Conservation (phyloP, 2,797 vertebrate genomes). For the Chloroceryle inda region DNA sequence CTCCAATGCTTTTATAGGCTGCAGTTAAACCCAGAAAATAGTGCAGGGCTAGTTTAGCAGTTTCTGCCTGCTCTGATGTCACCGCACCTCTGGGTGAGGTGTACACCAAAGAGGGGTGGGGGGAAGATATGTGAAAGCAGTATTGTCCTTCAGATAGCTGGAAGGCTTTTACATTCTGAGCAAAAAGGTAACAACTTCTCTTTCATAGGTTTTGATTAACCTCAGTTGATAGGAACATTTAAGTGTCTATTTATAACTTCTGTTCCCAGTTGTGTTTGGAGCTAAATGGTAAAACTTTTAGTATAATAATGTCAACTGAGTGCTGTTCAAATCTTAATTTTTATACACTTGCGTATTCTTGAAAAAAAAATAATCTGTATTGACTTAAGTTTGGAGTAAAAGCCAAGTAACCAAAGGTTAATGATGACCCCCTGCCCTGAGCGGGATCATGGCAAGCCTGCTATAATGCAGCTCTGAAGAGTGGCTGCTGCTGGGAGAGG, state of each 20-base stretch:
- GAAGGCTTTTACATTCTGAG: neutral
- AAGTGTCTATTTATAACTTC: neutral
- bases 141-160: neutral
- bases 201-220: slow-evolving; percentile 21
- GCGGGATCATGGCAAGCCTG: neutral
- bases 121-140: neutral
- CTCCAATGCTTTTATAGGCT: slow-evolving; percentile 14
- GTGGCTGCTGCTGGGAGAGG: neutral
- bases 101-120: neutral
- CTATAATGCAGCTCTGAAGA: neutral
- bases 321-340: neutral
- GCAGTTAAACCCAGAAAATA: neutral
- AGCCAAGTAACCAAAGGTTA: neutral
- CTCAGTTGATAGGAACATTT: neutral
- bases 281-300: neutral
- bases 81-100: neutral
- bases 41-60: neutral
- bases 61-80: neutral
- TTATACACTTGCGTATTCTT: rapidly evolving
- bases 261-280: neutral
- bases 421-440: neutral
- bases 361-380: neutral
- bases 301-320: neutral
- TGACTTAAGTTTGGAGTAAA: neutral
- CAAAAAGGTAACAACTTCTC: neutral